A percentile compares a stretch with the other conserved stretches of the same genome.
phyloP scores from a whole-genome alignment of 1,140 invertebrate genomes.

The Papilio polyxenes region DNA sequence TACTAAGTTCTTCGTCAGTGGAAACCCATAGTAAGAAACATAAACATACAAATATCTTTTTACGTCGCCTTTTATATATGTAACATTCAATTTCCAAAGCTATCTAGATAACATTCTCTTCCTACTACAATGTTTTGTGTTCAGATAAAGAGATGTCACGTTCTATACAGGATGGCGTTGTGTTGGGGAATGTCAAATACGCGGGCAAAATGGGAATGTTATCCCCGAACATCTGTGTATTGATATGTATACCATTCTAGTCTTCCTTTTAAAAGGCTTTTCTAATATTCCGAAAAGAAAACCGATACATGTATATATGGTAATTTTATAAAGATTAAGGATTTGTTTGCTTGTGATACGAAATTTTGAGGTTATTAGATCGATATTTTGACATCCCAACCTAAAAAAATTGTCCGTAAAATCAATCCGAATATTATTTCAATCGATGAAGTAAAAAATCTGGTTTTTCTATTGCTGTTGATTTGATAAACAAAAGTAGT shows the following conservation, averaged over 20 bases:
- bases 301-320: too few species aligned
- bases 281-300: too few species aligned
- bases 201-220: conserved; percentile 7
- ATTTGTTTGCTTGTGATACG: too few species aligned
- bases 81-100: conserved; percentile 11
- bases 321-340: too few species aligned
- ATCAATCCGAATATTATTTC: too few species aligned
- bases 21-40: background rate
- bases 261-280: too few species aligned
- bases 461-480: too few species aligned
- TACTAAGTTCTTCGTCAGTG: background rate
- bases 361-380: too few species aligned
- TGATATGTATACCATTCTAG: background rate
- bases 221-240: background rate
- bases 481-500: too few species aligned
- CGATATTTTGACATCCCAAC: too few species aligned
- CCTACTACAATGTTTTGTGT: conserved; percentile 2
- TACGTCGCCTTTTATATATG: background rate
- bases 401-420: too few species aligned
- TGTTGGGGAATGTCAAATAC: background rate
- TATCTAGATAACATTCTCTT: conserved; percentile 5
- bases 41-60: background rate
- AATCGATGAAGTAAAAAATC: too few species aligned
- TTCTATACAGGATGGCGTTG: background rate
- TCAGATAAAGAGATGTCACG: conserved; percentile 12